Evolutionary conservation across 2,888 invertebrate species (phyloP), one percentile per base, ranked within the genome.

Genomic region (Tetranychus truncatus): DNA sequence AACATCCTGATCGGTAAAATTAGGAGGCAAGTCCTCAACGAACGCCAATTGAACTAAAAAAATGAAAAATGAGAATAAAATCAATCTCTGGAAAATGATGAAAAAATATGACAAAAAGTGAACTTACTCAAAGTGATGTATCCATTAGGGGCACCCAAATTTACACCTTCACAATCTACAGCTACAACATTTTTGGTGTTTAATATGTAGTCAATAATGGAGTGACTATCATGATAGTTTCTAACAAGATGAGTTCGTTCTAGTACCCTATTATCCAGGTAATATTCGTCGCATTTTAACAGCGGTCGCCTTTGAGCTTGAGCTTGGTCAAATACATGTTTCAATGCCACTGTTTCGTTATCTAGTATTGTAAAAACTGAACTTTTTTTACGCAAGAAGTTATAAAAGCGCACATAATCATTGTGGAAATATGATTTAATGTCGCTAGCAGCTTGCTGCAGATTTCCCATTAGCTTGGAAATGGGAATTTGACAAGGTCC

Each of bases 151-250:
- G 73, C 73, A 15, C 76, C 76, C 6, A 76, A 66, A 55, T 76
- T 74, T 0, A 74, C 74, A 6, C 76, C 76, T 65, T 76, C 76
- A 20, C 71, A 76, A 71, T 76, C 76, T n/a, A 76, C 45, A 20
- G 74, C 71, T 1, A 76, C 74, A n/a, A 74, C 71, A 45, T 74
- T n/a, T 20, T 45, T 21, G 3, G 15, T 66, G 11, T 55, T 8
- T 8, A 73, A 69, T 20, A 75, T 73, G 45, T 73, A 21, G 24
- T 67, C 45, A 34, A 75, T 20, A 7, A 75, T 46, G n/a, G 73
- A 24, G 45, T 24, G 20, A 20, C 69, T 73, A n/a, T 73, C 45
- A 24, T 45, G n/a, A 46, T 67, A 66, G 7, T 73, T 73, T n/a
- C 24, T 67, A 44, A 75, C 67, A 1, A 75, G 67, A 45, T 67